Percentiles rank a stretch among this genome's conserved stretches.
Conservation (phyloP, 2,113 vertebrate species). For the Zosterops borbonicus region DNA sequence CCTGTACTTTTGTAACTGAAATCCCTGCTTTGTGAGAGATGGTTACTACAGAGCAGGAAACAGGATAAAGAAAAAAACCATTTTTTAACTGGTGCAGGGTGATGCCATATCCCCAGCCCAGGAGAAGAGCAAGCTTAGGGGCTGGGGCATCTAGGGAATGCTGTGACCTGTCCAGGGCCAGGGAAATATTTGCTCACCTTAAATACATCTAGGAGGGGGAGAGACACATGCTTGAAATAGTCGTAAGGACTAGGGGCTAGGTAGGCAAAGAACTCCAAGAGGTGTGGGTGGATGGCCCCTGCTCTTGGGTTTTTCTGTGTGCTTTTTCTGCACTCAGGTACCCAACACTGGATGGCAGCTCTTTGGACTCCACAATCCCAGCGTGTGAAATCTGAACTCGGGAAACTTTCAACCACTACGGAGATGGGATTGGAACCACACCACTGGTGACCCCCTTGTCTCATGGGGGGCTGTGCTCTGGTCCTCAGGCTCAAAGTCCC, state of each 20-base stretch:
- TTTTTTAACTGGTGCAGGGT: not conserved
- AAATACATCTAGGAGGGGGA: not conserved
- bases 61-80: not conserved
- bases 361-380: not conserved
- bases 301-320: not conserved
- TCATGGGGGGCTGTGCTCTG: accelerated
- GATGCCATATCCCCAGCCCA: not conserved
- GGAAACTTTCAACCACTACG: not conserved
- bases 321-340: not conserved
- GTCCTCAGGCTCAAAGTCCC: not conserved
- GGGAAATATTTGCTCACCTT: not conserved
- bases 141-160: not conserved
- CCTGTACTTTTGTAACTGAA: not conserved
- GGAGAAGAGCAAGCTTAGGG: not conserved
- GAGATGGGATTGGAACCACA: not conserved
- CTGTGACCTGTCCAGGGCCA: not conserved
- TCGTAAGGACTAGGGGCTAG: not conserved
- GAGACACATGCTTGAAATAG: not conserved
- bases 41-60: not conserved
- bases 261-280: not conserved
- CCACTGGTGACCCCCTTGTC: not conserved
- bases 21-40: not conserved
- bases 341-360: not conserved
- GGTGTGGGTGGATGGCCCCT: no score
- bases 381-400: not conserved